Conservation (phyloP, 2,888 invertebrate species). For the Xanthorhoe designata region DNA sequence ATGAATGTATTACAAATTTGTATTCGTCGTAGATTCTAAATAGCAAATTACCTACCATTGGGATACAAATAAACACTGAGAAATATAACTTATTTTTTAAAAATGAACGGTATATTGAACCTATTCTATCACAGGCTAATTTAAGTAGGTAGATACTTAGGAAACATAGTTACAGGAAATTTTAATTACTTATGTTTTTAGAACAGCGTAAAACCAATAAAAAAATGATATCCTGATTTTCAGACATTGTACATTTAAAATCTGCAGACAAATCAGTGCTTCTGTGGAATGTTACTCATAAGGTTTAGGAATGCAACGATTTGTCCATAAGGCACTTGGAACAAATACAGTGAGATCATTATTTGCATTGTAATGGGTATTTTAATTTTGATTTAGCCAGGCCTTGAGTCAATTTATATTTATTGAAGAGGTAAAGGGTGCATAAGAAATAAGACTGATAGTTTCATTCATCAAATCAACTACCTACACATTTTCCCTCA, state of each 20-base stretch:
- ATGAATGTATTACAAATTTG: constrained; percentile 85
- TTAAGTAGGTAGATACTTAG: constrained; percentile 48
- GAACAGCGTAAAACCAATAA: neutral
- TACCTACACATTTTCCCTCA: no score
- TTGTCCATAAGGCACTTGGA: constrained; percentile 84
- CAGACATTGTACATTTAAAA: constrained; percentile 18
- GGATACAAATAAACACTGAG: neutral
- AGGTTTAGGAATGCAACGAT: constrained; percentile 74
- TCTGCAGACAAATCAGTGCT: constrained; percentile 34
- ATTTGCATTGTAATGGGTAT: neutral
- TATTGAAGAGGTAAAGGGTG: no score
- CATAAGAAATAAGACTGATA: no score
- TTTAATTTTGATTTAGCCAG: neutral
- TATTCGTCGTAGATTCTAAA: constrained; percentile 62
- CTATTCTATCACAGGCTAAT: constrained; percentile 74
- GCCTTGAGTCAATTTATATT: no score
- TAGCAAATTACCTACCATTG: constrained; percentile 32
- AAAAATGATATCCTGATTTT: constrained; percentile 7
- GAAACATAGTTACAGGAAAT: neutral
- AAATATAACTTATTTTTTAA: neutral
- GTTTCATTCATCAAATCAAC: no score
- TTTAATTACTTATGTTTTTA: neutral
- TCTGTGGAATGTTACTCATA: constrained; percentile 64
- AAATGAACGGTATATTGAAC: constrained; percentile 4
- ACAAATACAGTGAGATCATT: constrained; percentile 76